Evolutionary conservation across 2,888 invertebrate genomes (phyloP).

Genomic region (Eurytoma californica): DNA sequence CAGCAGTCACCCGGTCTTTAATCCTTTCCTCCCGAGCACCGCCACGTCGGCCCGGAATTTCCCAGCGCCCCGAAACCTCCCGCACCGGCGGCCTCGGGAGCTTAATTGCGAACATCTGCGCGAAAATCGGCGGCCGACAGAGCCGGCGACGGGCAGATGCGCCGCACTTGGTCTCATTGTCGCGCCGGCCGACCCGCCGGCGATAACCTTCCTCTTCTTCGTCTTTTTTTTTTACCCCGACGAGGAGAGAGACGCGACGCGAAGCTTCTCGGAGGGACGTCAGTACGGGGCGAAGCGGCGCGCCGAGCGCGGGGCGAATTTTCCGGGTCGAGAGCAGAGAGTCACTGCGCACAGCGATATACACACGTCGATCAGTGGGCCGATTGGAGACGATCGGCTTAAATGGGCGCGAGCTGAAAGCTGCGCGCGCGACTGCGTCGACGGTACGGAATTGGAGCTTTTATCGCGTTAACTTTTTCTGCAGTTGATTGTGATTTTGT

Average conservation of each 20-base stretch:
- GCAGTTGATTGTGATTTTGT: too few relatives aligned
- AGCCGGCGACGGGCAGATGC: slow-evolving; percentile 35
- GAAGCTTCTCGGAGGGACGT: slow-evolving; percentile 10
- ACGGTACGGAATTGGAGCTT: too few relatives aligned
- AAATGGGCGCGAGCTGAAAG: background rate
- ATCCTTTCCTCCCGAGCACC: too few relatives aligned
- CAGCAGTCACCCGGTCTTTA: too few relatives aligned
- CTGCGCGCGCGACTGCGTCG: background rate
- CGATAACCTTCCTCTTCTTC: slow-evolving; percentile 50
- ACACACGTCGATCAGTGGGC: background rate
- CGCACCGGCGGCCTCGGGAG: too few relatives aligned
- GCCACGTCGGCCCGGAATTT: too few relatives aligned
- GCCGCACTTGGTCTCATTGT: slow-evolving; percentile 43
- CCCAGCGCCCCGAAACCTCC: too few relatives aligned
- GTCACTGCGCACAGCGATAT: background rate
- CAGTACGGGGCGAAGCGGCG: slow-evolving; percentile 21
- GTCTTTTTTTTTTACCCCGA: background rate
- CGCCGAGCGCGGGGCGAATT: background rate
- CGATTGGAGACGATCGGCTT: background rate
- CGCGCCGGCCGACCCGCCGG: slow-evolving; percentile 37
- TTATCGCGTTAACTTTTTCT: too few relatives aligned
- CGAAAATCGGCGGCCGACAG: slow-evolving; percentile 3
- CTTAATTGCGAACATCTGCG: too few relatives aligned
- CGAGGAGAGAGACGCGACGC: slow-evolving; percentile 5
- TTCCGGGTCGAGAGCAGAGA: background rate